Evolutionary conservation across 2,113 vertebrate species (phyloP).

Genomic region (Hemiprocne comata): DNA sequence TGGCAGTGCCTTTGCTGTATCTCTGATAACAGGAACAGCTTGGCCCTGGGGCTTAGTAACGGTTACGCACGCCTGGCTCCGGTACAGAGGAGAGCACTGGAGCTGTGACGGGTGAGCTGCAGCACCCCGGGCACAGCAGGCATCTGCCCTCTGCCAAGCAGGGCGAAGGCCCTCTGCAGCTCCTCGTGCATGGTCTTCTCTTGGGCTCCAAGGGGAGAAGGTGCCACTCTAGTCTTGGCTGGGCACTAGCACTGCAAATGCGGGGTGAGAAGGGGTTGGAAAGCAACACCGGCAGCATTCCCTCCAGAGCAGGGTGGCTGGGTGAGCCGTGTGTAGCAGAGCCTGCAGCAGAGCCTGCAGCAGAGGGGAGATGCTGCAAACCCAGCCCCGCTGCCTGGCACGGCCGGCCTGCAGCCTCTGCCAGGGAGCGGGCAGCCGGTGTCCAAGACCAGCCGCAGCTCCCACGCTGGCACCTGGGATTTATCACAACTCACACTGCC

Average conservation of each 20-base stretch:
- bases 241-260: not conserved
- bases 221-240: not conserved
- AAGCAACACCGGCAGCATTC: not conserved
- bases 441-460: not conserved
- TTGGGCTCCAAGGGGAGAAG: not conserved
- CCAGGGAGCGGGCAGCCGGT: not conserved
- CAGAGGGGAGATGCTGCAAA: not conserved
- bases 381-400: not conserved
- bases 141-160: not conserved
- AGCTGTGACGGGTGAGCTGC: not conserved
- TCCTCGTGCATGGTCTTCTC: not conserved
- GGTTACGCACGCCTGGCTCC: accelerated
- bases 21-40: conserved; percentile 14
- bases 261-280: not conserved
- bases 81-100: not conserved
- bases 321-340: not conserved
- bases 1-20: not conserved
- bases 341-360: not conserved
- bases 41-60: not conserved
- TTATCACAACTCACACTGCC: conserved; percentile 33
- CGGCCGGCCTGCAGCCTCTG: not conserved
- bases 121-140: not conserved
- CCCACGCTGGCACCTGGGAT: not conserved
- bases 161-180: not conserved
- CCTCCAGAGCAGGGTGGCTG: not conserved